Evolutionary conservation across 2,797 vertebrate species (phyloP).

Genomic region (Manis javanica): DNA sequence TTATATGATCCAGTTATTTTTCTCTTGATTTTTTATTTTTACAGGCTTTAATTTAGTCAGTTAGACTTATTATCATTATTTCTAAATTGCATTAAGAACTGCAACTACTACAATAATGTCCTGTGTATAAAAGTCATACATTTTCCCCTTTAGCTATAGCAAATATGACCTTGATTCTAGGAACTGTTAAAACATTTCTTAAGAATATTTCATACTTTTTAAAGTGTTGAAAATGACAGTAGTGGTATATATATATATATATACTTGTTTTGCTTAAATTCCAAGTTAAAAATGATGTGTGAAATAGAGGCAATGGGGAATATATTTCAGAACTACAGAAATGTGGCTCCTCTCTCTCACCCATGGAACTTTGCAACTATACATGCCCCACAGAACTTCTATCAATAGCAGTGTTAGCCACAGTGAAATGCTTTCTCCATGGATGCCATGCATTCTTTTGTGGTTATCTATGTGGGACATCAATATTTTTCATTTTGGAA

Average conservation of each 20-base stretch:
- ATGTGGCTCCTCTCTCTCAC: neutral
- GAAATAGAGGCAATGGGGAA: neutral
- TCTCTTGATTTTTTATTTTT: conserved; percentile 17
- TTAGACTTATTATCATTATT: neutral
- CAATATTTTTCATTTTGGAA: neutral
- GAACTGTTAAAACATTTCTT: neutral
- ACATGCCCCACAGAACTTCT: no score
- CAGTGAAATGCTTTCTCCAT: neutral
- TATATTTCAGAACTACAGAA: neutral
- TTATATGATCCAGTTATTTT: conserved; percentile 6
- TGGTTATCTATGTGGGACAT: neutral
- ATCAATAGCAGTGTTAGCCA: neutral
- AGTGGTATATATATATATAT: neutral
- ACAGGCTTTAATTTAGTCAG: conserved; percentile 13
- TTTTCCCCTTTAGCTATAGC: neutral
- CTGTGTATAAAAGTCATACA: neutral
- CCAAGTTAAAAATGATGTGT: neutral
- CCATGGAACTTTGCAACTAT: neutral
- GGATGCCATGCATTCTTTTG: neutral
- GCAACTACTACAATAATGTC: neutral
- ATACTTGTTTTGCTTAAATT: neutral
- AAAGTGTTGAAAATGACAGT: neutral
- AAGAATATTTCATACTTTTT: conserved; percentile 41
- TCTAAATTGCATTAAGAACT: conserved; percentile 26
- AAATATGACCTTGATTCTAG: conserved; percentile 4